A percentile compares a stretch with the other conserved stretches of the same genome.
phyloP scores from a whole-genome alignment of 2,797 vertebrate species.

The Gorsachius magnificus region DNA sequence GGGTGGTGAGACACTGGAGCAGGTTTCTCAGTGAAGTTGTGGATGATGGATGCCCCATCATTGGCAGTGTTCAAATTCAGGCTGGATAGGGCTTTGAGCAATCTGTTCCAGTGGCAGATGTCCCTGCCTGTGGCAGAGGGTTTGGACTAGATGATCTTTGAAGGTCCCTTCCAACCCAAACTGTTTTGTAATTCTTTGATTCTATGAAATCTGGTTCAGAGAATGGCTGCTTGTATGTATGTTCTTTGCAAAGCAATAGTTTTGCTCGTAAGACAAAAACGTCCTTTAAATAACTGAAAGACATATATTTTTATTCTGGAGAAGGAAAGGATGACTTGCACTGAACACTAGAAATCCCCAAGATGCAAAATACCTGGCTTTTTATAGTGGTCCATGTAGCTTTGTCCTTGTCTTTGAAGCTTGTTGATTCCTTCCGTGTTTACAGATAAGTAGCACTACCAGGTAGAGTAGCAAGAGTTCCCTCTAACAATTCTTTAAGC shows the following conservation, averaged over 20 bases:
- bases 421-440: background rate
- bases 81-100: background rate
- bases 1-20: background rate
- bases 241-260: background rate
- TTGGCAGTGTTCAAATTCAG: background rate
- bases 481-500: background rate
- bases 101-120: background rate
- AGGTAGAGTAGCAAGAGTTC: background rate
- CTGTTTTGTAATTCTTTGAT: background rate
- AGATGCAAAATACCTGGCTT: background rate
- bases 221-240: background rate
- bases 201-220: background rate
- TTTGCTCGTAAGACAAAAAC: background rate
- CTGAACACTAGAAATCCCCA: background rate
- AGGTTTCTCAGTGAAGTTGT: background rate
- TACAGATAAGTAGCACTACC: background rate
- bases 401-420: background rate
- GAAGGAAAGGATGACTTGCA: background rate
- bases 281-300: background rate
- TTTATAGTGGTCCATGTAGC: background rate
- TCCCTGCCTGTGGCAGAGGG: too few relatives aligned
- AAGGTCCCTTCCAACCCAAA: background rate
- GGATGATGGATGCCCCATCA: background rate
- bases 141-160: too few relatives aligned
- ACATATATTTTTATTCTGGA: background rate